These are phyloP conservation scores for Stictonetta naevosa DNA, from an alignment of 2,113 vertebrate species.

Conservation along the genomic window DNA sequence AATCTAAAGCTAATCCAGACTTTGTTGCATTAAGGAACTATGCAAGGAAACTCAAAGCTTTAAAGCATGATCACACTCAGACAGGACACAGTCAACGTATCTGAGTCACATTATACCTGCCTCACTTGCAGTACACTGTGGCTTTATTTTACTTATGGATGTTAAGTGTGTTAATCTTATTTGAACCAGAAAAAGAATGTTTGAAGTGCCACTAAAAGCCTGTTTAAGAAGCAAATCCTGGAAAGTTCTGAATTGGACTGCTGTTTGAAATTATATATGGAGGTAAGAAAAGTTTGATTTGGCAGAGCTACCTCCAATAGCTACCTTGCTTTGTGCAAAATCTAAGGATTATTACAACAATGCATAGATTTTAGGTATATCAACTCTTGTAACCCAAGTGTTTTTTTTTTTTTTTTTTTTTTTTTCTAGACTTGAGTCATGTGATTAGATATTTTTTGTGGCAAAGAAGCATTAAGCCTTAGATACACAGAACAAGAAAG, in stretches of 20 bases:
- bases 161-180: background rate
- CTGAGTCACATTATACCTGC: background rate
- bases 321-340: background rate
- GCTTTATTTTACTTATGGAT: background rate
- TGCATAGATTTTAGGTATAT: background rate
- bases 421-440: background rate
- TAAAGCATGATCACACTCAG: background rate
- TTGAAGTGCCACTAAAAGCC: rapidly evolving
- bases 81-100: background rate
- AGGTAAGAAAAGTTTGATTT: background rate
- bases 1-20: background rate
- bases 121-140: background rate
- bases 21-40: background rate
- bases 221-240: background rate
- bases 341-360: background rate
- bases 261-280: background rate
- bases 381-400: background rate
- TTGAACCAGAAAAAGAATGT: background rate
- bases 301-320: background rate
- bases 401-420: background rate
- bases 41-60: background rate
- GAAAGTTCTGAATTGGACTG: background rate
- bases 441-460: background rate
- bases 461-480: background rate
- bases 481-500: background rate